Percentiles rank a stretch among this genome's conserved stretches.
These are phyloP conservation scores for Pseudeuparius sepicola DNA, from an alignment of 2,888 invertebrate genomes.

Conservation along the genomic window DNA sequence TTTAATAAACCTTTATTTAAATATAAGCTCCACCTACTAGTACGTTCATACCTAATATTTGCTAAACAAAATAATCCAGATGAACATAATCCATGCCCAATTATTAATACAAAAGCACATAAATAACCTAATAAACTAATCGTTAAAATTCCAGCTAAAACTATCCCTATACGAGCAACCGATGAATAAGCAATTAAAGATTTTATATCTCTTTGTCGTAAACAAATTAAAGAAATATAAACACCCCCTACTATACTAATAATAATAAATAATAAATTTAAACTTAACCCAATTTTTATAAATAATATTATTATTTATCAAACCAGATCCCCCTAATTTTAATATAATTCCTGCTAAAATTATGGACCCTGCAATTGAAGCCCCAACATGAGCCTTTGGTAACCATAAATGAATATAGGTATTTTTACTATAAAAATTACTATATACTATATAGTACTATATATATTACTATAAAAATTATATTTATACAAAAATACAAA, in stretches of 20 bases:
- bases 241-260: slow-evolving; percentile 50
- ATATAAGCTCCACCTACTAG: slow-evolving; percentile 49
- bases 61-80: slow-evolving; percentile 57
- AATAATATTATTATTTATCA: slow-evolving; percentile 48
- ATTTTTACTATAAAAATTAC: slow-evolving; percentile 66
- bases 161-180: slow-evolving; percentile 58
- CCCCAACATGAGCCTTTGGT: slow-evolving; percentile 68
- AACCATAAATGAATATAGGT: slow-evolving; percentile 62
- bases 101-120: slow-evolving; percentile 41
- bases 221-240: slow-evolving; percentile 54
- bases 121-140: slow-evolving; percentile 44
- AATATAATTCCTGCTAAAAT: slow-evolving; percentile 64
- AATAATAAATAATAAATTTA: slow-evolving; percentile 45
- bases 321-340: slow-evolving; percentile 62
- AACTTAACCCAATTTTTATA: slow-evolving; percentile 39
- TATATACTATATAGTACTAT: no score
- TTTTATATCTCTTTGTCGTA: slow-evolving; percentile 60
- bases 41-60: slow-evolving; percentile 53
- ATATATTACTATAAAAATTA: no score
- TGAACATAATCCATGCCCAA: slow-evolving; percentile 57
- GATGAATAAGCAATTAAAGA: slow-evolving; percentile 67
- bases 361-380: slow-evolving; percentile 62
- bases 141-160: slow-evolving; percentile 48
- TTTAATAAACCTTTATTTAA: slow-evolving; percentile 51
- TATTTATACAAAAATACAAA: slow-evolving; percentile 43